Conservation (phyloP, 2,797 vertebrate genomes). For the Carapus acus region DNA sequence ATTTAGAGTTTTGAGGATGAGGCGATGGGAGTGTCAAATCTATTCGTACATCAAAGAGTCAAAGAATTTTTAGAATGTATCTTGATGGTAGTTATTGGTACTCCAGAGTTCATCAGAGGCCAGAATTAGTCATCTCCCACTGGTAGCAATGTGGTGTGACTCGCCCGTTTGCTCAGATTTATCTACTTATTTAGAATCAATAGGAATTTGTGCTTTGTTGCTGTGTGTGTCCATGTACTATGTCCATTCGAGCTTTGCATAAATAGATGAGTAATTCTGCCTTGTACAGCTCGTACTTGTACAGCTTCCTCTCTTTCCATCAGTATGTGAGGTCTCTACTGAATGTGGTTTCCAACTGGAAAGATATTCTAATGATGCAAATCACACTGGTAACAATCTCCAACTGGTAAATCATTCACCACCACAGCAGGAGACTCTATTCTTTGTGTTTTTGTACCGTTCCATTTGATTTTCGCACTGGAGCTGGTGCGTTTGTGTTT, state of each 20-base stretch:
- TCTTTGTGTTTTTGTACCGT: slow-evolving; percentile 5
- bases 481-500: slow-evolving; percentile 13
- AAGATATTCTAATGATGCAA: background rate
- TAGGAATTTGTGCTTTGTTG: background rate
- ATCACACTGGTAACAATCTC: slow-evolving; percentile 14
- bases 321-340: background rate
- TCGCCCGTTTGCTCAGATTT: background rate
- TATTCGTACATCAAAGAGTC: too few species aligned
- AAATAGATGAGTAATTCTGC: too few species aligned
- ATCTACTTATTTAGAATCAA: background rate
- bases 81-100: background rate
- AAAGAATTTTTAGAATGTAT: background rate
- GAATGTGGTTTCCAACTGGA: background rate
- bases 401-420: slow-evolving; percentile 19
- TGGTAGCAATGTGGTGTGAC: too few species aligned
- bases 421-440: slow-evolving; percentile 3
- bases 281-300: background rate
- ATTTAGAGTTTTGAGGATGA: too few species aligned
- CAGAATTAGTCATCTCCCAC: too few species aligned
- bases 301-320: too few species aligned
- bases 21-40: too few species aligned
- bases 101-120: background rate
- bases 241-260: background rate
- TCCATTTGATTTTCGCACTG: slow-evolving; percentile 3
- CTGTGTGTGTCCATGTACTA: background rate